Base-by-base conservation (phyloP, 2,113 vertebrate genomes). In the Canis aureus region DNA sequence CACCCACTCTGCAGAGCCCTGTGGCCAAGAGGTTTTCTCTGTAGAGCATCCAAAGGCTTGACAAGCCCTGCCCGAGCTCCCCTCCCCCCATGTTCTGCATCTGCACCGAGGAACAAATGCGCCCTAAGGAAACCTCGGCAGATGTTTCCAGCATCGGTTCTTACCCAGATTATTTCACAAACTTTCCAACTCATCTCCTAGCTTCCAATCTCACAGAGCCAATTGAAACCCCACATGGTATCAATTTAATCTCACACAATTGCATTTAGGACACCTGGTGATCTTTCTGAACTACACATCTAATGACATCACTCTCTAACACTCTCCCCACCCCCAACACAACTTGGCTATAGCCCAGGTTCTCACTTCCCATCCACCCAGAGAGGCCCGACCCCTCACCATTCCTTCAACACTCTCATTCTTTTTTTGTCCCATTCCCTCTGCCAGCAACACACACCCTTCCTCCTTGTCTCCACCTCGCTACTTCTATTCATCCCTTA, bases 401-500 rank as follows among this genome's bases (percentile, higher is more conserved):
- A 15, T 9, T 49, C 67, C 59, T 87, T 69, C 51, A 80, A n/a
- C 73, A 57, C 25, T 67, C 66, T 49, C 8, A 0, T 12, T 66
- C 51, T n/a, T 43, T 27, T 27, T 15, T 32, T 3, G 2, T 15
- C 35, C 49, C 64, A n/a, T 74, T 66, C 84, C 76, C 66, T 74
- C 64, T 0, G 3, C 83, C n/a, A 29, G 74, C 38, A 81, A 79
- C 64, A 62, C 43, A 51, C 0, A 12, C 9, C 22, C 35, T 71
- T 51, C 32, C 3, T 59, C 55, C 71, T 11, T 7, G 10, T 69
- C 53, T 11, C 71, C 12, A 71, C 81, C 22, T 29, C 22, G 35
- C n/a, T 69, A 95, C 62, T 71, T 91, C 91, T 85, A 43, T 12
- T 38, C 69, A 79, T 43, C 86, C 91, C 87, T 67, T 29, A 57